Conservation (phyloP, 2,113 vertebrate species). For the Brachypodius melanocephalos region DNA sequence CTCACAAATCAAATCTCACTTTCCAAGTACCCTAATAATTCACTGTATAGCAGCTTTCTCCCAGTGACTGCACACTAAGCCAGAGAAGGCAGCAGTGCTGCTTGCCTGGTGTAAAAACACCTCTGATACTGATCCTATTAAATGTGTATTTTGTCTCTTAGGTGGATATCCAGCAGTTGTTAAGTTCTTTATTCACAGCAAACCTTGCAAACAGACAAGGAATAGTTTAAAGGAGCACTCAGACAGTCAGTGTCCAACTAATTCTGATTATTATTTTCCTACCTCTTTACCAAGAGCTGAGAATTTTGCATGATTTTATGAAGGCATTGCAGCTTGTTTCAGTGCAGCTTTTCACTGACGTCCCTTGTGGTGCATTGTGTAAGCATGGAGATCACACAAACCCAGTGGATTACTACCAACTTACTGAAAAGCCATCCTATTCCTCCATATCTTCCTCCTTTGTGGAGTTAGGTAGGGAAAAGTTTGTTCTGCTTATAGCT, state of each 20-base stretch:
- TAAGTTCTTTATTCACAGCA: background rate
- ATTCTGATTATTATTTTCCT: background rate
- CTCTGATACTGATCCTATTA: background rate
- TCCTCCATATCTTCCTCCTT: background rate
- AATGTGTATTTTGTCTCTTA: background rate
- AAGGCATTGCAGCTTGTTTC: background rate
- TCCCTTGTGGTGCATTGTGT: background rate
- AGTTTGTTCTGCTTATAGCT: background rate
- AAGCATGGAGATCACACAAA: background rate
- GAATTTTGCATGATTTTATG: background rate
- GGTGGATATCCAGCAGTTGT: background rate
- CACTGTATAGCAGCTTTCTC: fast-evolving
- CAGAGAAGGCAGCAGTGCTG: background rate
- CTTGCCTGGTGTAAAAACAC: background rate
- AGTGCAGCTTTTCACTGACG: background rate
- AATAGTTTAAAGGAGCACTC: background rate
- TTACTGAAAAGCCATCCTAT: background rate
- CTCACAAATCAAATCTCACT: conserved; percentile 17
- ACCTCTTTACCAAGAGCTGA: background rate
- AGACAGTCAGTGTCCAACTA: background rate
- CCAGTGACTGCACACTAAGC: fast-evolving
- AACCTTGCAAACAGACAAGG: background rate
- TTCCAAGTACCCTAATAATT: conserved; percentile 29
- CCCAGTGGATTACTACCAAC: background rate
- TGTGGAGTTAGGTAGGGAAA: background rate